Evolutionary conservation across 1,140 invertebrate genomes (phyloP).

Genomic region (Leptinotarsa texana): DNA sequence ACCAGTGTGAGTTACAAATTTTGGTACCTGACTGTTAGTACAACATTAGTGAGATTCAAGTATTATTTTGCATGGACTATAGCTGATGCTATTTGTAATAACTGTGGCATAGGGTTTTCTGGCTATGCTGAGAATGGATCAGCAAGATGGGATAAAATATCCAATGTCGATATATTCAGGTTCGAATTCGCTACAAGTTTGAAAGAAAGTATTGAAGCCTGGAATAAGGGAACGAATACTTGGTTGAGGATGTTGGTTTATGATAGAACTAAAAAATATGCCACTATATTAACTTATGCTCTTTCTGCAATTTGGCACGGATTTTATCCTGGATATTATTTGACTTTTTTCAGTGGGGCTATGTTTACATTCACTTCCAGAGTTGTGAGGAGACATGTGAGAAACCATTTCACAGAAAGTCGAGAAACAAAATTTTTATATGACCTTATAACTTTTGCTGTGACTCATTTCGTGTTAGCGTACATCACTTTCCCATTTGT

Average conservation of each 20-base stretch:
- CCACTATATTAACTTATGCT: constrained; percentile 77
- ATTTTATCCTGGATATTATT: constrained; percentile 96
- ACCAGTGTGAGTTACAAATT: constrained; percentile 68
- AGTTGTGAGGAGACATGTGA: constrained; percentile 65
- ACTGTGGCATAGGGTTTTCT: constrained; percentile 89
- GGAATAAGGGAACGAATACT: constrained; percentile 90
- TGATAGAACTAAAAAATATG: constrained; percentile 70
- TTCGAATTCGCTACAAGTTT: constrained; percentile 90
- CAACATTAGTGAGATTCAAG: constrained; percentile 81
- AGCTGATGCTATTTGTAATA: constrained; percentile 92
- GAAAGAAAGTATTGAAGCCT: constrained; percentile 78
- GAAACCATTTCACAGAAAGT: constrained; percentile 76
- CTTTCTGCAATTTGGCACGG: constrained; percentile 96
- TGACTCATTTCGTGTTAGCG: constrained; percentile 80
- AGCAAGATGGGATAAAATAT: constrained; percentile 82
- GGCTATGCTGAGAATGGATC: constrained; percentile 77
- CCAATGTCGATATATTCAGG: constrained; percentile 85
- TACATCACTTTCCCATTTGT: constrained; percentile 90
- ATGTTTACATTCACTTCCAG: constrained; percentile 84
- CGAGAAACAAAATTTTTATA: constrained; percentile 70
- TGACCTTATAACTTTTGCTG: constrained; percentile 75
- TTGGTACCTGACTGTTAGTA: constrained; percentile 78
- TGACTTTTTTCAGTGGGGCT: constrained; percentile 89
- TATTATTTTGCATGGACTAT: constrained; percentile 97
- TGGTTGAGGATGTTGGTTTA: constrained; percentile 90